Evolutionary conservation across 1,140 invertebrate genomes (phyloP).

Genomic region (Solenopsis fugax): DNA sequence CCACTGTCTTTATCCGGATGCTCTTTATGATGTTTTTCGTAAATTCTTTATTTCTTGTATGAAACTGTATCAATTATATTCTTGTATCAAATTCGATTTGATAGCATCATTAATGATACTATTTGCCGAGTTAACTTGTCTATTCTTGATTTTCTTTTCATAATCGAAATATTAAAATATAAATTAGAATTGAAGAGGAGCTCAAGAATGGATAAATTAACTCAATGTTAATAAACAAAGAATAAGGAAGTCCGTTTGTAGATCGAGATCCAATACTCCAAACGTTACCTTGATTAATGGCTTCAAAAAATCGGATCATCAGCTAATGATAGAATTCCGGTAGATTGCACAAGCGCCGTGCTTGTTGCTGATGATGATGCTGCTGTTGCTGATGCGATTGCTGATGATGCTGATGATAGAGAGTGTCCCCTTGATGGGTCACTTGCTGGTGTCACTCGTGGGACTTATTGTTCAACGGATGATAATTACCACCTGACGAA

Average conservation of each 20-base stretch:
- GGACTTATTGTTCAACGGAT: constrained; percentile 79
- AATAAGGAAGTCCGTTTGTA: not conserved
- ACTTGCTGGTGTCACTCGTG: constrained; percentile 85
- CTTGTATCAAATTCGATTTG: not conserved
- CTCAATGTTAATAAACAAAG: not conserved
- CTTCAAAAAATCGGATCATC: constrained; percentile 5
- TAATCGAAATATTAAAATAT: not conserved
- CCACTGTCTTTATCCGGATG: not conserved
- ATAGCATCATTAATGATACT: not conserved
- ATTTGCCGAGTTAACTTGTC: constrained; percentile 7
- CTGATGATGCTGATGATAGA: constrained; percentile 79
- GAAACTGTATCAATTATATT: too few relatives aligned
- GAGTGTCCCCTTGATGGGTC: constrained; percentile 78
- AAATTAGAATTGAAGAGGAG: not conserved
- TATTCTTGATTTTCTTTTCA: constrained; percentile 18
- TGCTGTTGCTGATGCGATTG: constrained; percentile 76
- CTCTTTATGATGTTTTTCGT: not conserved
- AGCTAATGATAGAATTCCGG: constrained; percentile 84
- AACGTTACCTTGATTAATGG: not conserved
- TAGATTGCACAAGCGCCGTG: constrained; percentile 85
- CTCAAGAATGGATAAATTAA: not conserved
- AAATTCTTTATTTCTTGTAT: not conserved
- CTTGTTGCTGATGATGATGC: constrained; percentile 73
- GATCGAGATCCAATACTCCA: not conserved
- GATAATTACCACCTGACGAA: constrained; percentile 82